phyloP scores from a whole-genome alignment of 2,113 vertebrate genomes.

The Spermophilus dauricus region DNA sequence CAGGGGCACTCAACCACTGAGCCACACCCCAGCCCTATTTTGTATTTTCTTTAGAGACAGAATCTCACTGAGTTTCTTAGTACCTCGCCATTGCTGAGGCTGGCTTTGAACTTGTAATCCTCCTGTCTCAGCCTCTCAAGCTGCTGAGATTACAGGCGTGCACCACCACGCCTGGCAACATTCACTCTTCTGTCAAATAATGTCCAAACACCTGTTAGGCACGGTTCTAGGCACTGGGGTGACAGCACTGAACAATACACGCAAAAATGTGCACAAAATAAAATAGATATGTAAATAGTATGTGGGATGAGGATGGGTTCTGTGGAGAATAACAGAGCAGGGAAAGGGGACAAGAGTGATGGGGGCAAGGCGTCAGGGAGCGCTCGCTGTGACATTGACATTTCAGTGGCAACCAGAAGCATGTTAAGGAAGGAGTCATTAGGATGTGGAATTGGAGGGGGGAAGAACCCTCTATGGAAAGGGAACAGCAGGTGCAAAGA shows the following conservation, averaged over 20 bases:
- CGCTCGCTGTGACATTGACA: neutral
- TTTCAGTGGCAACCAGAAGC: neutral
- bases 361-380: too few relatives aligned
- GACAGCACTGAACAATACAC: neutral
- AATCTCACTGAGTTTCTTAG: too few relatives aligned
- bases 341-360: neutral
- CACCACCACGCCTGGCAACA: too few relatives aligned
- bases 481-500: neutral
- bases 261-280: neutral
- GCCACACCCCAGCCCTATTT: too few relatives aligned
- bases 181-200: neutral
- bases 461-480: neutral
- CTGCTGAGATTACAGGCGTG: too few relatives aligned
- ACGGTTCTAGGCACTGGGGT: neutral
- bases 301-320: neutral
- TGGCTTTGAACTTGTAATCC: too few relatives aligned
- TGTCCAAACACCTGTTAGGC: neutral
- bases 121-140: too few relatives aligned
- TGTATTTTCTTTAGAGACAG: too few relatives aligned
- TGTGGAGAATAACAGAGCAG: neutral
- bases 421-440: neutral
- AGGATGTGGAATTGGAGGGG: accelerated
- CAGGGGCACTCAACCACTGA: too few relatives aligned
- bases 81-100: too few relatives aligned
- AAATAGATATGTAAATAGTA: neutral